Conservation (phyloP, 1,140 invertebrate species). For the Druon quercuslanigerum region DNA sequence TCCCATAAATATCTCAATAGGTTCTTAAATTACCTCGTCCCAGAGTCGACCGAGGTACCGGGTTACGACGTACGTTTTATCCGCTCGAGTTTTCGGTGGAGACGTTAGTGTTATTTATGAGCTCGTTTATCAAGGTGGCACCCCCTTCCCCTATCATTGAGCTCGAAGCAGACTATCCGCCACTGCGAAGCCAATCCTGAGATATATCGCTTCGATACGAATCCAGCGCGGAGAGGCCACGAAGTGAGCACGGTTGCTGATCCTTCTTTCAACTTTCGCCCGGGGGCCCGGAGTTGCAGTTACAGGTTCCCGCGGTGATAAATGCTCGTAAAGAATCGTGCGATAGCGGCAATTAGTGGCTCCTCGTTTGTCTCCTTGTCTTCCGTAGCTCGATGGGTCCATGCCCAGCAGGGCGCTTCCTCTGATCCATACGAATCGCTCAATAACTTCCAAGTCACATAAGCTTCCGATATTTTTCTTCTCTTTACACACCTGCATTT, state of each 20-base stretch:
- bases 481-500: not conserved
- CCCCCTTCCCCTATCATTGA: constrained; percentile 59
- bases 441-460: constrained; percentile 1
- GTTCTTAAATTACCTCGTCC: constrained; percentile 64
- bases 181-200: constrained; percentile 68
- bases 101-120: constrained; percentile 74
- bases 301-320: constrained; percentile 53
- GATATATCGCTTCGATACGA: constrained; percentile 71
- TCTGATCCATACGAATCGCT: constrained; percentile 22
- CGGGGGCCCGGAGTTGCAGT: constrained; percentile 29
- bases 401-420: not conserved
- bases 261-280: constrained; percentile 62
- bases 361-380: constrained; percentile 46
- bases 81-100: constrained; percentile 71
- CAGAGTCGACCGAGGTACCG: constrained; percentile 31
- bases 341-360: constrained; percentile 61
- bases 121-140: constrained; percentile 73
- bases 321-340: constrained; percentile 55
- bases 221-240: constrained; percentile 54
- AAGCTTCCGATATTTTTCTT: not conserved
- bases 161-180: constrained; percentile 66
- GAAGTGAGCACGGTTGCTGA: constrained; percentile 43
- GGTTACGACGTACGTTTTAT: constrained; percentile 52
- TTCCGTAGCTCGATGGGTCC: constrained; percentile 17
- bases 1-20: constrained; percentile 71